Evolutionary conservation across 2,888 invertebrate species (phyloP), one percentile per base, ranked within the genome.

Genomic region (Tricholauxania praeusta): DNA sequence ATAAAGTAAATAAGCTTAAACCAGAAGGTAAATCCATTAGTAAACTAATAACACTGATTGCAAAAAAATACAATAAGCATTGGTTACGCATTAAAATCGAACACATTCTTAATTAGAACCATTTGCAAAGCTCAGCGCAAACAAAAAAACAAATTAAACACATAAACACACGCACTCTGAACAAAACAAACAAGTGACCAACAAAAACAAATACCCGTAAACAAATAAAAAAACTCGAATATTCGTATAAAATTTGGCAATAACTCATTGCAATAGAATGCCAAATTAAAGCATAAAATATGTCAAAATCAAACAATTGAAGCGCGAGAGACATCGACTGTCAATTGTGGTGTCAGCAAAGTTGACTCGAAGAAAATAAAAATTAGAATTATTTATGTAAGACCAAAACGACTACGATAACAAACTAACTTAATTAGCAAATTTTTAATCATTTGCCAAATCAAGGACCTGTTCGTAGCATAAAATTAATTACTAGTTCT

Each of bases 261-360:
- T 14, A 57, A 57, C 22, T 28, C 22, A 57, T 57, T 22, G 22
- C 8, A 14, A 57, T 10, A 19, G 57, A 62, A 12, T 55, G 17
- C 55, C 17, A 15, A 55, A 55, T 19, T 2, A 55, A 55, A 19
- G n/a, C 55, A 14, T 19, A 12, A n/a, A 55, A 19, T 22, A 5
- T 19, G 12, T 28, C 28, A 12, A 28, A 57, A 7, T 12, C 28
- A 12, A 28, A 22, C n/a, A 12, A 19, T n/a, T 22, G n/a, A n/a
- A 60, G 39, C 12, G 22, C 59, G 17, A 53, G n/a, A 17, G 53
- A 57, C 22, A 28, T 14, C 59, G 59, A 28, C 28, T 28, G 59
- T 60, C 59, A 60, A 60, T 28, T 60, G 32, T 60, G 59, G 32
- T 60, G 59, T 22, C 59, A 60, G 22, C 59, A 60, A 60, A 15